Conservation (phyloP, 2,888 invertebrate genomes). For the Patella pellucida region DNA sequence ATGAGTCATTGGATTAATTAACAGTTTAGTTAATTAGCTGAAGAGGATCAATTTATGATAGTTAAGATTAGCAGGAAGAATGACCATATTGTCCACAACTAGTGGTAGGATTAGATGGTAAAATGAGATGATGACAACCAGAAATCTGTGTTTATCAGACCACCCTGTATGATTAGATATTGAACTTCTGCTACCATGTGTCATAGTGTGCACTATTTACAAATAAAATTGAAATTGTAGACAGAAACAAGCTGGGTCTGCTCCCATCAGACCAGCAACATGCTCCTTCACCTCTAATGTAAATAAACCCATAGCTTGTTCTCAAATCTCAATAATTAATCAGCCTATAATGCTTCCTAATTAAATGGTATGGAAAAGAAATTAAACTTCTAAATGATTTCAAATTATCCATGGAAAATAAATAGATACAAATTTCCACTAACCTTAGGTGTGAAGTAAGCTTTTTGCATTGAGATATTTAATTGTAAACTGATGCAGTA, state of each 20-base stretch:
- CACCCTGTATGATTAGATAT: not conserved
- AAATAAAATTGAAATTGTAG: slow-evolving; percentile 7
- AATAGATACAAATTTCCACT: too few relatives aligned
- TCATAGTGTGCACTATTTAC: slow-evolving; percentile 7
- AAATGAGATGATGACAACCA: slow-evolving; percentile 4
- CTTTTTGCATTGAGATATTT: too few relatives aligned
- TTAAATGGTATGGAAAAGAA: too few relatives aligned
- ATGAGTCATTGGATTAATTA: slow-evolving; percentile 11
- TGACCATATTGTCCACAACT: not conserved
- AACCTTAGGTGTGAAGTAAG: too few relatives aligned
- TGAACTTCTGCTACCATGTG: slow-evolving; percentile 5
- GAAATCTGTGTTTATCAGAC: not conserved
- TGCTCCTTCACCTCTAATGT: too few relatives aligned
- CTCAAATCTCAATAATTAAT: too few relatives aligned
- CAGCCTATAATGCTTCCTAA: too few relatives aligned
- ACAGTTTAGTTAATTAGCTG: not conserved
- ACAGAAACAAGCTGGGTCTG: not conserved
- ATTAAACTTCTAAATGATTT: too few relatives aligned
- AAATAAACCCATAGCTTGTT: too few relatives aligned
- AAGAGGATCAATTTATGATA: slow-evolving; percentile 2
- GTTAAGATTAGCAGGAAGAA: slow-evolving; percentile 2
- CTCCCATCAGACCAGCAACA: slow-evolving; percentile 4
- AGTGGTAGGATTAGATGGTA: not conserved
- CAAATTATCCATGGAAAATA: too few relatives aligned
- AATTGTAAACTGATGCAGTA: too few relatives aligned